phyloP scores from a whole-genome alignment of 2,888 invertebrate species.

The Chironomus tentans region DNA sequence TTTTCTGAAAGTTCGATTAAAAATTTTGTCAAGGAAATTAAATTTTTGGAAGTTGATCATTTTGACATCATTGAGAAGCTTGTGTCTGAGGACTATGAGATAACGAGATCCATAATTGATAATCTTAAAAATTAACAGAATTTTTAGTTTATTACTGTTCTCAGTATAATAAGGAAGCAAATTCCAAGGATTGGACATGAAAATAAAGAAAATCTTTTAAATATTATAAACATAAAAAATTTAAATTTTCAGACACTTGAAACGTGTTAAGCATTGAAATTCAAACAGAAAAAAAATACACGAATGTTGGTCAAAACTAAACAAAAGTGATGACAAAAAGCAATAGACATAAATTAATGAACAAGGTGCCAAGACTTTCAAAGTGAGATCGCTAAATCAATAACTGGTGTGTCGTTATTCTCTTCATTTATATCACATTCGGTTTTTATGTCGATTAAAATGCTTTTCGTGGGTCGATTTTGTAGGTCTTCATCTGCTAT shows the following conservation, averaged over 20 bases:
- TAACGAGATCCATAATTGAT: conserved; percentile 35
- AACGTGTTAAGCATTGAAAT: no score
- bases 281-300: no score
- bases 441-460: not conserved
- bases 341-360: no score
- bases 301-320: no score
- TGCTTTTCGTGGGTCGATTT: not conserved
- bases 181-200: no score
- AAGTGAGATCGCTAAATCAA: not conserved
- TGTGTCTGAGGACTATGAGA: conserved; percentile 44
- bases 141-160: not conserved
- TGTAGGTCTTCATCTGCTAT: no score
- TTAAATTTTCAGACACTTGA: no score
- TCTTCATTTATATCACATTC: not conserved
- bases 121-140: not conserved
- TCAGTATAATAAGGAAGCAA: no score
- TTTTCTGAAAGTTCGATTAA: conserved; percentile 50
- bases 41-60: conserved; percentile 51
- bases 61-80: conserved; percentile 67
- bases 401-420: not conserved
- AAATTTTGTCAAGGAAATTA: not conserved
- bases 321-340: no score
- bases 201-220: no score
- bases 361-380: not conserved
- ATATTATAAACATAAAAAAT: no score